phyloP scores from a whole-genome alignment of 2,888 invertebrate genomes.

The Adelphocoris suturalis region DNA sequence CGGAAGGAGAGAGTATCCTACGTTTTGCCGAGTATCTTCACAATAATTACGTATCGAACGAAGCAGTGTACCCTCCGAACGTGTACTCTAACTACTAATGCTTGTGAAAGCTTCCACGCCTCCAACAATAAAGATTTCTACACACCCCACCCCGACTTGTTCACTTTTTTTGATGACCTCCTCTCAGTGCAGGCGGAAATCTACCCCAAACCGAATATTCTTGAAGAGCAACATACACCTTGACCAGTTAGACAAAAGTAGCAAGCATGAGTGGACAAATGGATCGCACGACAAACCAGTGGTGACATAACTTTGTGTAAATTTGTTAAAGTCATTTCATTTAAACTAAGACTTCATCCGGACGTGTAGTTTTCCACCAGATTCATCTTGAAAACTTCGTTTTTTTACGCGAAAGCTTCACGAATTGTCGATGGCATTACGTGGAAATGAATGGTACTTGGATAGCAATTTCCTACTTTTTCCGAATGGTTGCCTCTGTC shows the following conservation, averaged over 20 bases:
- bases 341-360: constrained; percentile 33
- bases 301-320: constrained; percentile 9
- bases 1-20: too few species aligned
- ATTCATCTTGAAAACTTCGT: constrained; percentile 6
- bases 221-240: constrained; percentile 1
- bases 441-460: constrained; percentile 15
- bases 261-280: constrained; percentile 34
- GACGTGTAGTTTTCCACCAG: constrained; percentile 9
- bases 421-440: background rate
- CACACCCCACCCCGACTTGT: too few species aligned
- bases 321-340: constrained; percentile 18
- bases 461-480: background rate
- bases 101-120: constrained; percentile 16
- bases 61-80: constrained; percentile 24
- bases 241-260: constrained; percentile 23
- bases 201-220: background rate
- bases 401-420: constrained; percentile 37
- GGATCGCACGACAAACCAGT: constrained; percentile 34
- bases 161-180: too few species aligned
- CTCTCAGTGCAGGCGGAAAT: too few species aligned
- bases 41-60: constrained; percentile 8
- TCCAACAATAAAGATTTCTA: too few species aligned
- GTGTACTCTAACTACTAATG: background rate
- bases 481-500: too few species aligned
- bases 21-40: too few species aligned